phyloP scores from a whole-genome alignment of 2,888 invertebrate genomes.

The Yponomeuta sedellus region DNA sequence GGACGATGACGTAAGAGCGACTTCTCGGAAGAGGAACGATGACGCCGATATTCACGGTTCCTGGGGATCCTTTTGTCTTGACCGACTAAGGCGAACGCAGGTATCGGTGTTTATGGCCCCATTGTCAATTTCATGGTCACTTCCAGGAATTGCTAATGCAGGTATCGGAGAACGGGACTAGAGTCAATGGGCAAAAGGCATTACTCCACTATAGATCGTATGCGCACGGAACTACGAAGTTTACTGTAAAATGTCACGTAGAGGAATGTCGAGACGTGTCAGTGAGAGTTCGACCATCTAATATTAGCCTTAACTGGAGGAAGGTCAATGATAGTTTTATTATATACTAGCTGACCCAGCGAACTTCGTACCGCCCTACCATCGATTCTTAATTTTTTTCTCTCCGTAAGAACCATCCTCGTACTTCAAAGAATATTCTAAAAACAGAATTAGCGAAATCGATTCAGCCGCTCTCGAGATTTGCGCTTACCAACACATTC shows the following conservation, averaged over 20 bases:
- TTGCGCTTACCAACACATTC: too few species aligned
- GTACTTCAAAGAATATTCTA: too few species aligned
- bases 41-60: background rate
- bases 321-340: constrained; percentile 1
- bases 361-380: too few species aligned
- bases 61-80: background rate
- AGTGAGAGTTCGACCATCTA: background rate
- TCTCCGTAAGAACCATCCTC: too few species aligned
- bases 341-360: too few species aligned
- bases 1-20: constrained; percentile 5
- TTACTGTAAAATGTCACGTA: too few species aligned
- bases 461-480: too few species aligned
- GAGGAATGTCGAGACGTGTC: too few species aligned
- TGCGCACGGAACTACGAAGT: too few species aligned
- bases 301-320: background rate
- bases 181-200: background rate
- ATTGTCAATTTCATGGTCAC: background rate
- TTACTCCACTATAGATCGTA: too few species aligned
- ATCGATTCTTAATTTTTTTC: too few species aligned
- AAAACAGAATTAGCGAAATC: too few species aligned
- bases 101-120: constrained; percentile 1
- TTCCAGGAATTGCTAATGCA: background rate
- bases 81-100: background rate
- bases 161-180: background rate
- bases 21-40: background rate